phyloP scores from a whole-genome alignment of 23 tunicate genomes.

The Trididemnum miniatum region DNA sequence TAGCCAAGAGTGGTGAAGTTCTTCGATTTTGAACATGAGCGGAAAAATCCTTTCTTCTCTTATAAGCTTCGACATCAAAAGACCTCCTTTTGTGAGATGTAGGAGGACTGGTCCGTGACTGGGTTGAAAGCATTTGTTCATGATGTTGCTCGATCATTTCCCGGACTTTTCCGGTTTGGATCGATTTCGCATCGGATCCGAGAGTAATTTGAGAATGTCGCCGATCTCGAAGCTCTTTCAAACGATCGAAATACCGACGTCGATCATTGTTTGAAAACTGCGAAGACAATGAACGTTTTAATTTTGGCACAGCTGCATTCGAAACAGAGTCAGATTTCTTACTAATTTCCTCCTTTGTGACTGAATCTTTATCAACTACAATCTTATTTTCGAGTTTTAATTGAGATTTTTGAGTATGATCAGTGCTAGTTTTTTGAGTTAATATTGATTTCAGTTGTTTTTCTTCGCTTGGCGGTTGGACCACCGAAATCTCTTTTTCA shows the following conservation, averaged over 20 bases:
- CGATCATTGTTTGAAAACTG: constrained; percentile 8
- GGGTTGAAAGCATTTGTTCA: constrained; percentile 16
- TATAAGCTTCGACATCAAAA: background rate
- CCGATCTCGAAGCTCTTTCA: constrained; percentile 43
- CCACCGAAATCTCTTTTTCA: background rate
- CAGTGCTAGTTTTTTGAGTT: background rate
- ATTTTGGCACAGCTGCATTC: background rate
- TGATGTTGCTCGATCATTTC: constrained; percentile 50
- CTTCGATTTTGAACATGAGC: background rate
- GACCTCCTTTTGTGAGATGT: background rate
- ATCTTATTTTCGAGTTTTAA: background rate
- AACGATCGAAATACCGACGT: constrained; percentile 22
- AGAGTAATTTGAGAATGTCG: constrained; percentile 28
- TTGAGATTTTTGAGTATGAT: background rate
- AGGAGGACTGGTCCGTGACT: background rate
- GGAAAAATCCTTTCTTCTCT: background rate
- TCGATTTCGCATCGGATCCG: constrained; percentile 27
- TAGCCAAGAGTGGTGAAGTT: too few relatives aligned
- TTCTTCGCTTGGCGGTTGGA: background rate
- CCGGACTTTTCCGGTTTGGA: constrained; percentile 23
- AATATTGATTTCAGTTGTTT: background rate
- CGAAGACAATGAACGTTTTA: constrained; percentile 22
- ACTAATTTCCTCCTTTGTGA: background rate
- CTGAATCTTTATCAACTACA: background rate
- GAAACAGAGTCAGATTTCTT: background rate